These are phyloP conservation scores for Alligator mississippiensis DNA, from an alignment of 2,113 vertebrate genomes.

Conservation along the genomic window DNA sequence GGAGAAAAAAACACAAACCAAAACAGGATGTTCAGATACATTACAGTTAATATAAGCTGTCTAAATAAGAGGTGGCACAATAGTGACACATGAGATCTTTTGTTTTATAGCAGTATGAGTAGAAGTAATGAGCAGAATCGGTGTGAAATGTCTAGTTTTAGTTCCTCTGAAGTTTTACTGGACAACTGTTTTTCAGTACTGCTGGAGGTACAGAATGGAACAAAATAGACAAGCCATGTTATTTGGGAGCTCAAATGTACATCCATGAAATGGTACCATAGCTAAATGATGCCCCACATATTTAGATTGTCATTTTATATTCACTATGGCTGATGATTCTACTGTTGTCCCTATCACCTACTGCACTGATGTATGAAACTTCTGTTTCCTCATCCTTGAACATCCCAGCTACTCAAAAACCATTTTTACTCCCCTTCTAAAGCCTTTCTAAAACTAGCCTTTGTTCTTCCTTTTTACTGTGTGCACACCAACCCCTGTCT, in stretches of 20 bases:
- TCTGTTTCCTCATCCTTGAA: not conserved
- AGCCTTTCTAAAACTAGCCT: not conserved
- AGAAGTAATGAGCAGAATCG: slow-evolving; percentile 28
- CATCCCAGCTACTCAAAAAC: not conserved
- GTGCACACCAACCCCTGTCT: not conserved
- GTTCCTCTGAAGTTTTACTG: not conserved
- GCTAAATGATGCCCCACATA: not conserved
- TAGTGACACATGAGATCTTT: slow-evolving; percentile 18
- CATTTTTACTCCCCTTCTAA: not conserved
- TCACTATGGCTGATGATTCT: not conserved
- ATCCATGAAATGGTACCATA: not conserved
- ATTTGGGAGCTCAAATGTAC: not conserved
- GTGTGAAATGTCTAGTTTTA: not conserved
- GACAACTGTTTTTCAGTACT: not conserved
- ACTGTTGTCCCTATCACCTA: not conserved
- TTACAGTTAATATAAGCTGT: not conserved
- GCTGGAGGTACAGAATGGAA: not conserved
- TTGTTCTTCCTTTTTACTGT: not conserved
- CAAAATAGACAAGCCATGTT: not conserved
- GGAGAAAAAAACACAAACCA: slow-evolving; percentile 17
- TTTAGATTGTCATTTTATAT: not conserved
- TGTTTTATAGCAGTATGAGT: slow-evolving; percentile 42
- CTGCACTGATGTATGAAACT: not conserved
- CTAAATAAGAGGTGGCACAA: slow-evolving; percentile 38
- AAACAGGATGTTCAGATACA: slow-evolving; percentile 15